A percentile compares a stretch with the other conserved stretches of the same genome.
phyloP scores from a whole-genome alignment of 2,797 vertebrate species.

The Sebastes taczanowskii region DNA sequence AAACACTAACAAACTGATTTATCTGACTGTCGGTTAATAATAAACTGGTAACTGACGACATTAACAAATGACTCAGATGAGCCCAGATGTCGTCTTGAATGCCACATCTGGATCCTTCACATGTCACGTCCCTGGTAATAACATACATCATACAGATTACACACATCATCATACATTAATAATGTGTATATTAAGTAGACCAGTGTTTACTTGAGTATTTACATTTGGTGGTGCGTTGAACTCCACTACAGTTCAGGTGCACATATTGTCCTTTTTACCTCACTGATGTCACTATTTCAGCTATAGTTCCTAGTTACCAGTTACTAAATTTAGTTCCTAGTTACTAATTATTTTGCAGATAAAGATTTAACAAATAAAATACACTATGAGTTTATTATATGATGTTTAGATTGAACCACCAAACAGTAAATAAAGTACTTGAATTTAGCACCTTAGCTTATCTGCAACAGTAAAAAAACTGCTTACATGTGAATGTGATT shows the following conservation, averaged over 20 bases:
- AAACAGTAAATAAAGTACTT: neutral
- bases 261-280: neutral
- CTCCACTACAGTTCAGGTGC: neutral
- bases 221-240: neutral
- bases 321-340: no score
- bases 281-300: neutral
- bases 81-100: neutral
- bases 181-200: neutral
- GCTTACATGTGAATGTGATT: neutral
- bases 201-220: neutral
- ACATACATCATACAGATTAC: neutral
- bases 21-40: neutral
- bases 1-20: neutral
- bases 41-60: neutral
- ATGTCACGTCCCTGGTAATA: neutral
- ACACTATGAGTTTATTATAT: neutral
- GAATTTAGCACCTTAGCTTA: neutral
- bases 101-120: neutral
- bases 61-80: constrained; percentile 8
- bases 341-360: neutral
- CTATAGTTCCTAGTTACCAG: neutral
- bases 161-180: neutral
- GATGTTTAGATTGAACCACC: neutral
- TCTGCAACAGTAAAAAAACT: neutral
- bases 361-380: neutral